Evolutionary conservation across 2,888 invertebrate species (phyloP).

Genomic region (Priapulus caudatus): DNA sequence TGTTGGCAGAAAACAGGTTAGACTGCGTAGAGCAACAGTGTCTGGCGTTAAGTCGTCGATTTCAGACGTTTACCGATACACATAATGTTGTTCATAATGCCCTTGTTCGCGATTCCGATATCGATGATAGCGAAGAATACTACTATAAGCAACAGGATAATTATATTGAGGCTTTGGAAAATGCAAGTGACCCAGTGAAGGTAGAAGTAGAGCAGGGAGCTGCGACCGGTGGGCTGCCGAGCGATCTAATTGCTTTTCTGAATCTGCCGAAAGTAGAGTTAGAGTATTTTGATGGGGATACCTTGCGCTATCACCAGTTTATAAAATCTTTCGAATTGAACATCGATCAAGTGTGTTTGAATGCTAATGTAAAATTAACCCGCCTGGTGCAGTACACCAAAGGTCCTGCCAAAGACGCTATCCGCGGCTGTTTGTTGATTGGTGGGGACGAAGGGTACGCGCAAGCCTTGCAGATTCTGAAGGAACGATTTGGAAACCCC

Average conservation of each 20-base stretch:
- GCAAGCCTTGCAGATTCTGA: background rate
- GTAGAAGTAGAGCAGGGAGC: background rate
- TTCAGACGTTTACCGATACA: background rate
- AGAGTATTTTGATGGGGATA: background rate
- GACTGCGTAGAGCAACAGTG: background rate
- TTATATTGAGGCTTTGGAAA: background rate
- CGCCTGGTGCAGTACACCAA: background rate
- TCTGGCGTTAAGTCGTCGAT: background rate
- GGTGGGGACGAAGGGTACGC: conserved; percentile 1
- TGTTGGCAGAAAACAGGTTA: background rate
- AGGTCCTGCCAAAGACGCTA: background rate
- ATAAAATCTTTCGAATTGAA: background rate
- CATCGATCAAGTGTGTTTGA: background rate
- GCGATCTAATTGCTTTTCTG: too few relatives aligned
- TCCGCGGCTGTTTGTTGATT: background rate
- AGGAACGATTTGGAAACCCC: background rate
- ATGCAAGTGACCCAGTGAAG: background rate
- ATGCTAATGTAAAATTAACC: background rate
- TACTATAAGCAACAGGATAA: background rate
- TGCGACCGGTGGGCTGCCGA: background rate
- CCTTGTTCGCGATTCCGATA: background rate
- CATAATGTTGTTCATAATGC: background rate
- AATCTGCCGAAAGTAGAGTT: background rate
- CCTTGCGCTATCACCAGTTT: background rate
- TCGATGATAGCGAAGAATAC: background rate